Evolutionary conservation across 2,797 vertebrate species (phyloP), one percentile per base, ranked within the genome.

Genomic region (Champsocephalus esox): DNA sequence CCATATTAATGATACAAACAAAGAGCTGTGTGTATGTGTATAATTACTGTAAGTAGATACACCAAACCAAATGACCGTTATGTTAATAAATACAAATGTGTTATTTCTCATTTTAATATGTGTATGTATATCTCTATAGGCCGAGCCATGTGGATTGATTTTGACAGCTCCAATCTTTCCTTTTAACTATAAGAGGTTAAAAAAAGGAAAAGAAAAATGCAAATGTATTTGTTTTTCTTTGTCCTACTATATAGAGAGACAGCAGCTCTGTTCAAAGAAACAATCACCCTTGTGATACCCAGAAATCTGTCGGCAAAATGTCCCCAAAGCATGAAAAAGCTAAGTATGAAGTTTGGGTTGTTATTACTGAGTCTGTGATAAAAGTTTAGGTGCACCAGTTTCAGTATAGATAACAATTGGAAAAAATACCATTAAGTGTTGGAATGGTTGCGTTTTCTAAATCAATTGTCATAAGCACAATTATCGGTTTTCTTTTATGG

Each of bases 231-330:
- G 34, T 7, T 9, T 38, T 38, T 38, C 8, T 38, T 59, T 75
- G 16, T 51, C n/a, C 41, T 58, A 19, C 50, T 51, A 50, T 59
- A 2, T 54, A 65, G 8, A 61, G 58, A 70, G 45, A 59, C 17
- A 70, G 28, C 28, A 28, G 28, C 28, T 28, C 28, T 28, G 28
- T 60, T 65, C 58, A 75, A 57, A 1, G 38, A 71, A 60, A 32
- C 38, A 60, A 54, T 54, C n/a, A 21, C 52, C 70, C 54, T 75
- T 58, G 70, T 61, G 61, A 21, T 52, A 32, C n/a, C 55, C 8
- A 38, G 24, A 75, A 70, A 69, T 68, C 34, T 74, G 52, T 65
- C 46, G 11, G 3, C 59, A 72, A 34, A 69, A 70, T 28, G 46
- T 70, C 54, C 21, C 50, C 34, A 38, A 38, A 38, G 34, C 34